Percentiles rank a stretch among this genome's conserved stretches.
phyloP scores from a whole-genome alignment of 1,140 invertebrate genomes.

The Drosophila tsacasi region DNA sequence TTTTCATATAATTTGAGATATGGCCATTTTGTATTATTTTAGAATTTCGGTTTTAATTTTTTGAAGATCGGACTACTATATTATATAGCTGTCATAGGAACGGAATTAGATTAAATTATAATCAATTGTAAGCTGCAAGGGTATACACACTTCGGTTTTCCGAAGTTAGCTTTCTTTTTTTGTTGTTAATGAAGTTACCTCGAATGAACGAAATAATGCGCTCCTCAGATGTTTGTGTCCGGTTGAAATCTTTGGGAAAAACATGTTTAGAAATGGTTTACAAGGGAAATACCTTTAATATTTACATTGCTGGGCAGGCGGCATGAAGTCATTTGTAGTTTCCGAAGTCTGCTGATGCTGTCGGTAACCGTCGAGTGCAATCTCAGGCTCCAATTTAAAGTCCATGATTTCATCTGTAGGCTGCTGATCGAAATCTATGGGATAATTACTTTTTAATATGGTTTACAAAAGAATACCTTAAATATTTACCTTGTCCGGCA shows the following conservation, averaged over 20 bases:
- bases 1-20: too few relatives aligned
- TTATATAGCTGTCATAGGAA: too few relatives aligned
- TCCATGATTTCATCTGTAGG: background rate
- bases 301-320: background rate
- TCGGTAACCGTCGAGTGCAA: background rate
- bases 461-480: background rate
- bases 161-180: too few relatives aligned
- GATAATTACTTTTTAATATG: background rate
- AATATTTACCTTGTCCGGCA: background rate
- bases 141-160: too few relatives aligned
- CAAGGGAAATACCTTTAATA: background rate
- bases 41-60: too few relatives aligned
- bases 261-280: background rate
- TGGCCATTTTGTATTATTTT: too few relatives aligned
- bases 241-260: background rate
- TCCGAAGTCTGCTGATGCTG: background rate
- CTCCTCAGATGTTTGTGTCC: background rate
- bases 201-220: conserved; percentile 4
- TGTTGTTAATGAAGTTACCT: background rate
- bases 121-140: too few relatives aligned
- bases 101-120: too few relatives aligned
- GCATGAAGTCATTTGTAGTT: background rate
- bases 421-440: background rate
- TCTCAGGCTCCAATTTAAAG: background rate
- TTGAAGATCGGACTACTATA: too few relatives aligned